phyloP scores from a whole-genome alignment of 2,113 vertebrate species.

The Brachyhypopomus gauderio region DNA sequence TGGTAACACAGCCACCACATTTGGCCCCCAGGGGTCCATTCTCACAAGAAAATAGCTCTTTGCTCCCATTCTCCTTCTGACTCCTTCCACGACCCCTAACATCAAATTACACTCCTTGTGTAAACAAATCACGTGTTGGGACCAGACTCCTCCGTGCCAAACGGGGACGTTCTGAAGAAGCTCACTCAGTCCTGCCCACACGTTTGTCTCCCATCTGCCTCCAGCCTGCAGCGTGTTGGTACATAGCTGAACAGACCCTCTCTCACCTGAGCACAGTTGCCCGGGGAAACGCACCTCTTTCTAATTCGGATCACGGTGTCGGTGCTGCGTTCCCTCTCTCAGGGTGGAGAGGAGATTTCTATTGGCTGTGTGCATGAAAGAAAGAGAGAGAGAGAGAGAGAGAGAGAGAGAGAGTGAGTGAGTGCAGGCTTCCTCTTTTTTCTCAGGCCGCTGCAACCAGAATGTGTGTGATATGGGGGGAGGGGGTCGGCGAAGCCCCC shows the following conservation, averaged over 20 bases:
- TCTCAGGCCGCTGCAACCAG: conserved; percentile 31
- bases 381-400: no score
- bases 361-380: conserved; percentile 17
- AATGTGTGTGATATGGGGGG: conserved; percentile 34
- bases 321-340: conserved; percentile 20
- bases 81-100: background rate
- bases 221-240: background rate
- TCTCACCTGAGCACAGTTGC: background rate
- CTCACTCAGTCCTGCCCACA: background rate
- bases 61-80: background rate
- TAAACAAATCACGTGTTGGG: background rate
- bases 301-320: conserved; percentile 33
- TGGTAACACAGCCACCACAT: background rate
- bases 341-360: conserved; percentile 19
- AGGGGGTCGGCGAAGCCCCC: conserved; percentile 15
- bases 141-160: no score
- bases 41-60: background rate
- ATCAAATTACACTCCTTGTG: background rate
- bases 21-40: background rate
- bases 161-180: no score
- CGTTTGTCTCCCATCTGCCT: background rate
- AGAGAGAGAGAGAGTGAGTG: no score
- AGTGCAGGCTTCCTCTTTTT: conserved; percentile 6
- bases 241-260: background rate
- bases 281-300: conserved; percentile 17